Evolutionary conservation across 1,140 invertebrate species (phyloP).

Genomic region (Drosophila lini): DNA sequence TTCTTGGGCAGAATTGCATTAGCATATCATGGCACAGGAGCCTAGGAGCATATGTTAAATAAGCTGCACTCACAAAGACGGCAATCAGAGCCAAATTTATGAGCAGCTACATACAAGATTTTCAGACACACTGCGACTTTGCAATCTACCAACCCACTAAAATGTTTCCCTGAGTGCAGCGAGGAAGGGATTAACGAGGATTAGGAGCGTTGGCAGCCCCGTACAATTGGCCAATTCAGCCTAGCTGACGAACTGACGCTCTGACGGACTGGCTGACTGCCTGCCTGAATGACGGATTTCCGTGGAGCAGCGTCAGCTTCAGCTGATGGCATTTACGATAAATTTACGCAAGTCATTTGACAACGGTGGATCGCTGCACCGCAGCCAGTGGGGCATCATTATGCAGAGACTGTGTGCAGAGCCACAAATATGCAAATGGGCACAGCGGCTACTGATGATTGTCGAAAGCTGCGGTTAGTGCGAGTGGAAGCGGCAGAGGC

Average conservation of each 20-base stretch:
- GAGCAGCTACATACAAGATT: slow-evolving; percentile 31
- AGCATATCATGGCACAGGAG: slow-evolving; percentile 60
- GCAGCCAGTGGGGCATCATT: slow-evolving; percentile 70
- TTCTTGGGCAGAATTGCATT: slow-evolving; percentile 68
- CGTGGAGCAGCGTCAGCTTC: slow-evolving; percentile 19
- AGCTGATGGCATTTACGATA: slow-evolving; percentile 83
- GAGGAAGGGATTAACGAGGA: slow-evolving; percentile 74
- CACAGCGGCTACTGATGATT: slow-evolving; percentile 62
- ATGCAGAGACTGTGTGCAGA: slow-evolving; percentile 50
- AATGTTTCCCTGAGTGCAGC: slow-evolving; percentile 8
- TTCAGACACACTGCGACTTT: slow-evolving; percentile 1
- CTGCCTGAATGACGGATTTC: slow-evolving; percentile 29
- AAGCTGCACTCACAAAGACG: slow-evolving; percentile 35
- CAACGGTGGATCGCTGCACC: slow-evolving; percentile 55
- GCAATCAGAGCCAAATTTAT: slow-evolving; percentile 64
- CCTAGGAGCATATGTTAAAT: slow-evolving; percentile 18
- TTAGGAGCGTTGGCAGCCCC: slow-evolving; percentile 58
- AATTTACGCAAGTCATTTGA: slow-evolving; percentile 84
- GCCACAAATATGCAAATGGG: slow-evolving; percentile 61
- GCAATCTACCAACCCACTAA: neutral
- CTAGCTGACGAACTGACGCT: slow-evolving; percentile 5
- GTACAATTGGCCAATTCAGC: slow-evolving; percentile 44
- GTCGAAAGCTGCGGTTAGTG: slow-evolving; percentile 62
- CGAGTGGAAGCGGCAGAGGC: slow-evolving; percentile 8
- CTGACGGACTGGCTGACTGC: slow-evolving; percentile 4